Evolutionary conservation across 2,797 vertebrate species (phyloP).

Genomic region (Rhadinocentrus ornatus): DNA sequence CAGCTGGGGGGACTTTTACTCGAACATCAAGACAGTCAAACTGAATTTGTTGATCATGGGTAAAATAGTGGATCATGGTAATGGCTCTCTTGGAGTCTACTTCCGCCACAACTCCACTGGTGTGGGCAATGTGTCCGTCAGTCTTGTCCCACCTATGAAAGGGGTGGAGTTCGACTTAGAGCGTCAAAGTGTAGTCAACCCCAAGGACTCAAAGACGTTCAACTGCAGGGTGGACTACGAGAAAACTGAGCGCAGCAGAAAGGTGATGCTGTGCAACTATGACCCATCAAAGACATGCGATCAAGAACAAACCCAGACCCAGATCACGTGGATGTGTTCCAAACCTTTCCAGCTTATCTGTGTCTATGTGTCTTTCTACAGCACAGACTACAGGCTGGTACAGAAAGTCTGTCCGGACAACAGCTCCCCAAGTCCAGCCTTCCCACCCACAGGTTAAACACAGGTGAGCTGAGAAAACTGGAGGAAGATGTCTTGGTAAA

Average conservation of each 20-base stretch:
- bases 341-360: slow-evolving; percentile 98
- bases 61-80: slow-evolving; percentile 96
- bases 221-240: slow-evolving; percentile 96
- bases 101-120: slow-evolving; percentile 97
- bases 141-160: slow-evolving; percentile 91
- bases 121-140: slow-evolving; percentile 94
- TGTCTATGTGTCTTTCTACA: slow-evolving; percentile 97
- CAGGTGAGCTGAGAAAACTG: not conserved
- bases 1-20: slow-evolving; percentile 97
- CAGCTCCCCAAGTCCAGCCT: slow-evolving; percentile 90
- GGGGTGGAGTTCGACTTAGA: slow-evolving; percentile 90
- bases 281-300: slow-evolving; percentile 94
- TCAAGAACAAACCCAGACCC: slow-evolving; percentile 95
- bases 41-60: slow-evolving; percentile 94
- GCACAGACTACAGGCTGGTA: slow-evolving; percentile 97
- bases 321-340: slow-evolving; percentile 95
- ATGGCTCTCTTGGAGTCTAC: slow-evolving; percentile 96
- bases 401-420: slow-evolving; percentile 97
- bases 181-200: slow-evolving; percentile 85
- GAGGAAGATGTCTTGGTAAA: not conserved
- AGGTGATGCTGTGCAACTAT: slow-evolving; percentile 89
- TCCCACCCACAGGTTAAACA: slow-evolving; percentile 88
- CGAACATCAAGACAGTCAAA: slow-evolving; percentile 95
- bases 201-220: slow-evolving; percentile 97
- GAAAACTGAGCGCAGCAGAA: slow-evolving; percentile 90